Evolutionary conservation across 1,140 invertebrate species (phyloP).

Genomic region (Samia ricini): DNA sequence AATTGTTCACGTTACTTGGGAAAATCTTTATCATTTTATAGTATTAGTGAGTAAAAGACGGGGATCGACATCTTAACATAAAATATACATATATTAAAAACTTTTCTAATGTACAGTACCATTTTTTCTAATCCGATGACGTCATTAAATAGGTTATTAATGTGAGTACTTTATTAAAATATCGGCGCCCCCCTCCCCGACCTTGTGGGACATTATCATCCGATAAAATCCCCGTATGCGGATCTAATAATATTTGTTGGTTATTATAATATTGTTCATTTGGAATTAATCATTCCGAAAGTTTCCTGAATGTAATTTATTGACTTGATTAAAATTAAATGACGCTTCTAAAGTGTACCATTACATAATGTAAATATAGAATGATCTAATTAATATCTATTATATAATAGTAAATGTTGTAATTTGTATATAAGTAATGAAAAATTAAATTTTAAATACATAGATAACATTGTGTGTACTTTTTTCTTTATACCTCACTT

Average conservation of each 20-base stretch:
- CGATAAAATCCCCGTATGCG: conserved; percentile 28
- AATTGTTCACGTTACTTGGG: conserved; percentile 75
- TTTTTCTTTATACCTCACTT: conserved; percentile 51
- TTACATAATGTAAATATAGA: conserved; percentile 74
- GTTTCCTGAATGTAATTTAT: conserved; percentile 69
- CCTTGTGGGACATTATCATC: no score
- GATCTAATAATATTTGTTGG: conserved; percentile 31
- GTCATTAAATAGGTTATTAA: not conserved
- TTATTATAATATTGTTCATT: conserved; percentile 42
- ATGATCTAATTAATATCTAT: conserved; percentile 67
- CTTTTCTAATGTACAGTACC: conserved; percentile 63
- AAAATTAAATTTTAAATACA: conserved; percentile 78
- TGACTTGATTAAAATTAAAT: conserved; percentile 69
- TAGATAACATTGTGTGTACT: conserved; percentile 67
- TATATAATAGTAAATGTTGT: conserved; percentile 75
- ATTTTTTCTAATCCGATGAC: conserved; percentile 52
- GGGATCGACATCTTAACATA: conserved; percentile 12
- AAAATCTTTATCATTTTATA: conserved; percentile 73
- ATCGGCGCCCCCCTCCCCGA: no score
- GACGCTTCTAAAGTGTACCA: conserved; percentile 75
- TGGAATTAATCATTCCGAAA: conserved; percentile 62
- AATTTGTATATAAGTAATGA: conserved; percentile 77
- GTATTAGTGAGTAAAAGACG: conserved; percentile 61
- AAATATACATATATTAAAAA: not conserved
- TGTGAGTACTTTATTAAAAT: not conserved